Evolutionary conservation across 1,140 invertebrate genomes (phyloP).

Genomic region (Drosophila lacertosa): DNA sequence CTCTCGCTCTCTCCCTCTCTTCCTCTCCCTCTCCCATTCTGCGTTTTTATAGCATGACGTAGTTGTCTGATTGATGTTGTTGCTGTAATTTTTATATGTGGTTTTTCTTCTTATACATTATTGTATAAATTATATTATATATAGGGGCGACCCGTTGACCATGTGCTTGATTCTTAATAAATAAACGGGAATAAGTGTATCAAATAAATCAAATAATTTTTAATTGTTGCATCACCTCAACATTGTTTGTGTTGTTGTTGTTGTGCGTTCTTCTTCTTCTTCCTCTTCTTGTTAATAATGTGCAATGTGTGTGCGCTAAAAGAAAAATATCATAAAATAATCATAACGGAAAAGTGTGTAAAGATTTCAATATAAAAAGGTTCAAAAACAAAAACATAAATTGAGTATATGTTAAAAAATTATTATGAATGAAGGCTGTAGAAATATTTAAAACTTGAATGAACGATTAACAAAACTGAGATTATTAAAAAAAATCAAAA

Average conservation of each 20-base stretch:
- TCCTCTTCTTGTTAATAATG: constrained; percentile 2
- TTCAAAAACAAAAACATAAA: not conserved
- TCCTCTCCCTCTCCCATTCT: constrained; percentile 17
- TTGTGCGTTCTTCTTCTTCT: constrained; percentile 20
- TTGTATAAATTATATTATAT: constrained; percentile 7
- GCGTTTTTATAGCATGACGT: constrained; percentile 59
- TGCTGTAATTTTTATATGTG: constrained; percentile 11
- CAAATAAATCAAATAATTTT: constrained; percentile 19
- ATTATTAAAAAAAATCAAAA: no score
- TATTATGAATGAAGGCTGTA: no score
- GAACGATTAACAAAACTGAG: no score
- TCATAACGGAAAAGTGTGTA: constrained; percentile 11
- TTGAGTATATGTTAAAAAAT: no score
- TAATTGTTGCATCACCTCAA: constrained; percentile 39
- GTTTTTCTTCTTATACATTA: constrained; percentile 3
- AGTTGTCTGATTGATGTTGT: constrained; percentile 48
- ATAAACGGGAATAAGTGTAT: constrained; percentile 8
- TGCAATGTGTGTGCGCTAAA: constrained; percentile 16
- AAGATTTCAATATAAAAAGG: not conserved
- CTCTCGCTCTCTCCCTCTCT: constrained; percentile 24
- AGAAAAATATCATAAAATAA: constrained; percentile 10
- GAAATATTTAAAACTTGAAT: no score
- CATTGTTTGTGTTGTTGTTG: constrained; percentile 25
- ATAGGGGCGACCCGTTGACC: not conserved
- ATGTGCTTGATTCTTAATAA: constrained; percentile 13